Conservation (phyloP, 2,888 invertebrate genomes). For the Hemistola chrysoprasaria region DNA sequence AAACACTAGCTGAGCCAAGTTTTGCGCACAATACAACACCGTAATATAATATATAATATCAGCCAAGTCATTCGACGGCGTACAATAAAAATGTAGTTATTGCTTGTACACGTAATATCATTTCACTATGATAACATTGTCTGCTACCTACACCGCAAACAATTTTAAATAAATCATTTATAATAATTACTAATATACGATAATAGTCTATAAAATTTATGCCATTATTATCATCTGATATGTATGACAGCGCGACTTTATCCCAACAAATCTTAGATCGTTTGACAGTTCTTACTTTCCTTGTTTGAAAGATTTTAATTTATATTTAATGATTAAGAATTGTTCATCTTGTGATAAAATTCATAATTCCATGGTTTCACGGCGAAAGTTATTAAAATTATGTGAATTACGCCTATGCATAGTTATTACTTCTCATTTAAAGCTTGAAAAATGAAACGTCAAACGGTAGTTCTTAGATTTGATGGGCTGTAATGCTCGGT, state of each 20-base stretch:
- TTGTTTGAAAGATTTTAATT: no score
- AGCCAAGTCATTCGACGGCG: constrained; percentile 68
- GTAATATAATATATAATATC: constrained; percentile 42
- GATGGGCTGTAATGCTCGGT: no score
- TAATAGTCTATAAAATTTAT: constrained; percentile 28
- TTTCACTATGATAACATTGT: constrained; percentile 44
- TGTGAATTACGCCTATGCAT: no score
- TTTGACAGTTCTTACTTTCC: no score
- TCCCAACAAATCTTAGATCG: no score
- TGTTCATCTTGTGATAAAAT: no score
- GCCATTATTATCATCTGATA: constrained; percentile 41
- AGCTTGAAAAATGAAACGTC: no score
- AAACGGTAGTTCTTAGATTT: no score
- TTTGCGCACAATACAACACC: constrained; percentile 77
- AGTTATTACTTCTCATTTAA: no score
- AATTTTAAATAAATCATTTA: constrained; percentile 54
- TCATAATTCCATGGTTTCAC: no score
- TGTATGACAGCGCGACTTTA: constrained; percentile 31
- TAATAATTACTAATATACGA: constrained; percentile 25
- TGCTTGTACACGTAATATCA: constrained; percentile 81
- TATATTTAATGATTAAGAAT: no score
- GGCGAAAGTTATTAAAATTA: no score
- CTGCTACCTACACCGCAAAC: constrained; percentile 73
- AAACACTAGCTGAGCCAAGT: constrained; percentile 63
- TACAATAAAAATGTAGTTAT: constrained; percentile 75